Base-by-base conservation (phyloP, 1,140 invertebrate genomes). In the Drosophila kepulauana region DNA sequence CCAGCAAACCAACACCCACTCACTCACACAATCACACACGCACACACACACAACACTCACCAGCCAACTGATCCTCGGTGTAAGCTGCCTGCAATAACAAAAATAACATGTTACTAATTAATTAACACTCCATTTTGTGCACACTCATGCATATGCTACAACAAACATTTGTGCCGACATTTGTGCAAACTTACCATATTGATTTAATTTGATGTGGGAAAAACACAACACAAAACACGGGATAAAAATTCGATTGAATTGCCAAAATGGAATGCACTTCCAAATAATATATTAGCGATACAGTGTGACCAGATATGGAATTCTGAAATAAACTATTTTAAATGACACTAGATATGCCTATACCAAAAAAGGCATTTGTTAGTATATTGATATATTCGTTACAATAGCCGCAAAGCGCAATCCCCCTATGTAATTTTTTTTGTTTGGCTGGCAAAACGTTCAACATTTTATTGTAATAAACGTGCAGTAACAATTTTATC, bases 31-130 rank as follows among this genome's bases (percentile, higher is more conserved):
- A 43, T 46, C 8, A 30, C 49, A 64, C 51, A 58, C 4, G 6
- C 57, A 61, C 45, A 48, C 46, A 70, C 52, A 95, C 96, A 97
- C 94, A 98, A 70, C 52, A 95, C 96, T 97, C 94, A 98, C 97
- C 97, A 91, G 96, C 95, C 93, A 97, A 95, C 94, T 98, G 97
- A 94, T 98, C 97, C 94, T 98, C 97, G 35, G 96, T 95, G 93
- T 97, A 97, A 85, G 96, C 96, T 91, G 96, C 96, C 97, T 98
- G 94, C 66, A 95, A 96, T 71, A 89, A 43, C 20, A 66, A 59
- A 45, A 48, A 49, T 11, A 69, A 65, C 65, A 72, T 49, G n/a
- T n/a, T 8, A 10, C 38, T 16, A 11, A 41, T 10, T 49, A 8
- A 16, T 35, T 5, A 58, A 16, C n/a, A 57, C 51, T n/a, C 5